A percentile compares a stretch with the other conserved stretches of the same genome.
Conservation (phyloP, 2,797 vertebrate species). For the Rhodeus uyekii region DNA sequence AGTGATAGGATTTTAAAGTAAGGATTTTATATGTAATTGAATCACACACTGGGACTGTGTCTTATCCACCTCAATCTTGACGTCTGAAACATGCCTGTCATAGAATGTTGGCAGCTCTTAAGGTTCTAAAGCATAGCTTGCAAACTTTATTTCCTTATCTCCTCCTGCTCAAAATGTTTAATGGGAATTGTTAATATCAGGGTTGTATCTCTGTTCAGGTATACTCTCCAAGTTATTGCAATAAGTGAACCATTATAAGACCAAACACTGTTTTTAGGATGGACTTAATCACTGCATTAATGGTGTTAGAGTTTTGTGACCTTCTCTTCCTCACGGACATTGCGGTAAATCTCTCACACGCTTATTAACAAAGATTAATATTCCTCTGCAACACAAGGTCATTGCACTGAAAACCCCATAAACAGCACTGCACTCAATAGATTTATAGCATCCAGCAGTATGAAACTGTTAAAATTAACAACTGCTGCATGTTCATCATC, state of each 20-base stretch:
- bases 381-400: constrained; percentile 58
- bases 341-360: constrained; percentile 35
- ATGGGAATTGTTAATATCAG: background rate
- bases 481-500: background rate
- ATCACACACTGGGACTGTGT: background rate
- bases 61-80: background rate
- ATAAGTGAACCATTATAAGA: constrained; percentile 15
- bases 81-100: background rate
- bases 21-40: background rate
- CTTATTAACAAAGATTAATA: constrained; percentile 62
- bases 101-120: background rate
- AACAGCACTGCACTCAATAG: constrained; percentile 26
- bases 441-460: constrained; percentile 1
- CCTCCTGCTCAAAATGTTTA: background rate
- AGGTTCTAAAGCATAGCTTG: background rate
- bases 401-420: constrained; percentile 25
- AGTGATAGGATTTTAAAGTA: background rate
- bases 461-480: constrained; percentile 2
- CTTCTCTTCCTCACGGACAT: constrained; percentile 45
- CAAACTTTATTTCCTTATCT: background rate
- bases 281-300: constrained; percentile 1
- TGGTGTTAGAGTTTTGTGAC: constrained; percentile 43
- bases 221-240: background rate
- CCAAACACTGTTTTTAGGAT: background rate
- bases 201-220: constrained; percentile 3